Evolutionary conservation across 2,888 invertebrate genomes (phyloP).

Genomic region (Panopea generosa): DNA sequence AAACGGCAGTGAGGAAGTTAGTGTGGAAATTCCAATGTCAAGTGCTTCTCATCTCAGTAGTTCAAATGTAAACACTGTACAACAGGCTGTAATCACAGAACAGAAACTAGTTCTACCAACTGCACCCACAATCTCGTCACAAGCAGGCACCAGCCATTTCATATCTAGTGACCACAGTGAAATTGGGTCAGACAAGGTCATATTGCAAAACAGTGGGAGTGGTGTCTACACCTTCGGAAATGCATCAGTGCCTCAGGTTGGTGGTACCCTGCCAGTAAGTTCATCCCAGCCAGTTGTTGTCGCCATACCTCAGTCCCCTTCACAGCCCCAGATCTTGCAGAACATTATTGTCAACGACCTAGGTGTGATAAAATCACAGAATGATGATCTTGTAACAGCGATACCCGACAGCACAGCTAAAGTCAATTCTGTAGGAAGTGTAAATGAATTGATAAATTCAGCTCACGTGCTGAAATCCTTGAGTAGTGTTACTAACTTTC

Average conservation of each 20-base stretch:
- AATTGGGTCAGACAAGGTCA: neutral
- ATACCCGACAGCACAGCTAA: too few species aligned
- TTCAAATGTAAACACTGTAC: neutral
- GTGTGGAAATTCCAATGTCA: neutral
- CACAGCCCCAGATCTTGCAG: slow-evolving; percentile 1
- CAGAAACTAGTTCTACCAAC: neutral
- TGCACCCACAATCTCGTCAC: neutral
- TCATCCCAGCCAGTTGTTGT: slow-evolving; percentile 5
- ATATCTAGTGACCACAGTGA: slow-evolving; percentile 2
- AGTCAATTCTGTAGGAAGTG: too few species aligned
- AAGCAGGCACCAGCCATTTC: neutral
- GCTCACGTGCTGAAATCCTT: slow-evolving; percentile 1
- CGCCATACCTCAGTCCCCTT: slow-evolving; percentile 4
- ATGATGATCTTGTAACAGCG: too few species aligned
- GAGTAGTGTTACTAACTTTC: neutral
- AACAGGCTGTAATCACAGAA: too few species aligned
- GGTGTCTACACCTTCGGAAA: neutral
- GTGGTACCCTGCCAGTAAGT: neutral
- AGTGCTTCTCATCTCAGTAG: neutral
- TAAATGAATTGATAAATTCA: neutral
- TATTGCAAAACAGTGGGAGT: slow-evolving; percentile 3
- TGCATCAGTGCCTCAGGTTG: neutral
- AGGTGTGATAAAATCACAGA: neutral
- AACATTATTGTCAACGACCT: slow-evolving; percentile 2
- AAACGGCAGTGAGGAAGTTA: slow-evolving; percentile 3